phyloP scores from a whole-genome alignment of 2,113 vertebrate genomes.

The Polypterus senegalus region DNA sequence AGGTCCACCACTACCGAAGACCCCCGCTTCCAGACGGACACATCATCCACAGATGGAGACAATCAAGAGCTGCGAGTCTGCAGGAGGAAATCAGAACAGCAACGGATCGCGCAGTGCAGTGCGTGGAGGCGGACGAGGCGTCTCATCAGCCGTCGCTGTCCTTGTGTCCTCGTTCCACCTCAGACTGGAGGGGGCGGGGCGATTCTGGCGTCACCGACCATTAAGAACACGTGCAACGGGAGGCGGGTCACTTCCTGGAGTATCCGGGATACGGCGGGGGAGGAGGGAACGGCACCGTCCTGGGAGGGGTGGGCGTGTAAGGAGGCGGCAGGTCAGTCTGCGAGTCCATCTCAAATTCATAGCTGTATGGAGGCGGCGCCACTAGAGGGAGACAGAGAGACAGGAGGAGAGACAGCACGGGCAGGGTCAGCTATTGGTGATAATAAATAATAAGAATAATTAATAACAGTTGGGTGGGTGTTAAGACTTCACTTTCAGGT shows the following conservation, averaged over 20 bases:
- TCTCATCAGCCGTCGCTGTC: not conserved
- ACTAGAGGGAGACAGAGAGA: conserved; percentile 40
- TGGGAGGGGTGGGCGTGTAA: conserved; percentile 58
- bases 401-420: not conserved
- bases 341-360: conserved; percentile 67
- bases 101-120: no score
- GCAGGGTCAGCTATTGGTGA: no score
- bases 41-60: no score
- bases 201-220: not conserved
- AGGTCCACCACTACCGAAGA: no score
- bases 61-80: no score
- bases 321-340: conserved; percentile 60
- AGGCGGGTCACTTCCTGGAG: conserved; percentile 48
- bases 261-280: conserved; percentile 75
- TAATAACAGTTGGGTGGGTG: no score
- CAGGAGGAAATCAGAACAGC: no score
- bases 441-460: no score
- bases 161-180: not conserved
- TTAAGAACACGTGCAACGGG: not conserved
- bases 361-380: conserved; percentile 68
- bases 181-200: not conserved
- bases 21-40: no score
- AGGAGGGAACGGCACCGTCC: conserved; percentile 46
- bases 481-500: no score
- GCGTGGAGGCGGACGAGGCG: no score